Base-by-base conservation (phyloP, 2,113 vertebrate genomes). In the Rhea americana region DNA sequence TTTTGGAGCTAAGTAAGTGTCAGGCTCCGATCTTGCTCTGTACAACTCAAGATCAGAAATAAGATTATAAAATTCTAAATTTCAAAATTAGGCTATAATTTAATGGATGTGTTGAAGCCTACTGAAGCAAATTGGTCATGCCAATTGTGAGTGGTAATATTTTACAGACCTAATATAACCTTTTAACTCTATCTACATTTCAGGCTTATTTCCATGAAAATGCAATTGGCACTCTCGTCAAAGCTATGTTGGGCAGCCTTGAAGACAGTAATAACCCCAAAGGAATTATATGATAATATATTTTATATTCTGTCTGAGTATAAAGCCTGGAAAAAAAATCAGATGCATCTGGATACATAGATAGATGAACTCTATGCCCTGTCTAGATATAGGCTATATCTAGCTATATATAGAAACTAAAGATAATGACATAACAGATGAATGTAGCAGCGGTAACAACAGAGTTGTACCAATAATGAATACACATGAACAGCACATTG, bases 311-410 rank as follows among this genome's bases (percentile, higher is more conserved):
- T 93, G 5, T 83, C 22, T 11, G 55, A 28, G n/a, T 84, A 25
- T 74, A 28, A 55, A 63, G 26, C 21, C 47, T 82, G 47, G 47
- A 48, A 68, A 84, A 65, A 67, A 68, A 48, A 41, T 7, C 9
- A n/a, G 39, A 37, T 87, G 5, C 30, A 22, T 71, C 37, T 83
- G n/a, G 2, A 3, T 65, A 45, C 0, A 0, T 56, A 18, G 25
- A 11, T 26, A 37, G 45, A 41, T 32, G 20, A 74, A 51, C 26
- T 82, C 1, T 28, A 6, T 41, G 13, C 53, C 80, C 1, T 9
- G 1, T 21, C 5, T 74, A 25, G 4, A 30, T 56, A 30, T 24
- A 7, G 37, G 14, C 58, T 83, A 1, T 11, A 1, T 21, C 8
- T 74, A 25, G 4, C 9, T 30, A 16, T 32, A 26, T 20, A 67